Percentiles rank a stretch among this genome's conserved stretches.
phyloP scores from a whole-genome alignment of 2,888 invertebrate genomes.

The Urechis unicinctus region DNA sequence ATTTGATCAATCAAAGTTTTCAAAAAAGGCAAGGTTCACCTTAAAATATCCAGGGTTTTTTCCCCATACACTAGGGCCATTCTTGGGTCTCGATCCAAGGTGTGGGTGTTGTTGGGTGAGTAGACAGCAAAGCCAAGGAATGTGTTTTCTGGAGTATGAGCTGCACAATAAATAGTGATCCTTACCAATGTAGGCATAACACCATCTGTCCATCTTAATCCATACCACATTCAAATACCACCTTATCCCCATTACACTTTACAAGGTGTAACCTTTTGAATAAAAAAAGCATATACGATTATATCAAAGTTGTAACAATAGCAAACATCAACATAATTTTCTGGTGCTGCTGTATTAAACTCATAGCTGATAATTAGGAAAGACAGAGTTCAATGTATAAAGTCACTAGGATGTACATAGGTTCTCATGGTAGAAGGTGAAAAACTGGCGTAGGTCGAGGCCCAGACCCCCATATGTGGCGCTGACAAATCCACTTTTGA shows the following conservation, averaged over 20 bases:
- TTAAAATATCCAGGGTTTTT: conserved; percentile 16
- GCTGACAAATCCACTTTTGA: conserved; percentile 2
- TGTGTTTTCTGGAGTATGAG: conserved; percentile 16
- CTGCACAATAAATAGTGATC: neutral
- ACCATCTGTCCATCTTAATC: too few relatives aligned
- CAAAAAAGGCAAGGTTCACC: conserved; percentile 3
- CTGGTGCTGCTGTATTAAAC: too few relatives aligned
- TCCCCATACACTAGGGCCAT: conserved; percentile 19
- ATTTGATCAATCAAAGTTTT: too few relatives aligned
- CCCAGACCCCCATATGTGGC: conserved; percentile 9
- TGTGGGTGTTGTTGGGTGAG: neutral
- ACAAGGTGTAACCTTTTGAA: too few relatives aligned
- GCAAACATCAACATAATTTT: too few relatives aligned
- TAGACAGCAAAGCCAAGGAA: conserved; percentile 19
- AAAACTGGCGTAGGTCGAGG: conserved; percentile 19
- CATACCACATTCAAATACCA: too few relatives aligned
- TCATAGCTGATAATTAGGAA: too few relatives aligned
- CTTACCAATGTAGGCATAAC: too few relatives aligned
- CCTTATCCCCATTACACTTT: too few relatives aligned
- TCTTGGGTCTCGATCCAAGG: neutral
- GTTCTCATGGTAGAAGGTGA: conserved; percentile 21
- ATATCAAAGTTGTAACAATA: too few relatives aligned
- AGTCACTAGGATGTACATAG: too few relatives aligned
- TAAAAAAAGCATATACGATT: neutral
- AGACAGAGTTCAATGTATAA: too few relatives aligned